Evolutionary conservation across 2,797 vertebrate species (phyloP).

Genomic region (Notolabrus celidotus): DNA sequence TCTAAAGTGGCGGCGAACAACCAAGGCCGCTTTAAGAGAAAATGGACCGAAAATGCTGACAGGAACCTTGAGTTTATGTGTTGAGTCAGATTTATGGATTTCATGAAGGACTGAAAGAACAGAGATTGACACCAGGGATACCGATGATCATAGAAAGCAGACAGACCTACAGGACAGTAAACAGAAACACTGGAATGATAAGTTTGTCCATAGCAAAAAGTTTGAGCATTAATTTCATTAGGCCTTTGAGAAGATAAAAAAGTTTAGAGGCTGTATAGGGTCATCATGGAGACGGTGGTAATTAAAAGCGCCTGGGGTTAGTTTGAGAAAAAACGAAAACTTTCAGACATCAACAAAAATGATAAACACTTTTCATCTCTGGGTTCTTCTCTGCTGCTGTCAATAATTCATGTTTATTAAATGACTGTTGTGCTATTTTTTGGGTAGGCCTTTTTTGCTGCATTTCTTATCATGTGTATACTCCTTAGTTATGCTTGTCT

Average conservation of each 20-base stretch:
- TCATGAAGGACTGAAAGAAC: neutral
- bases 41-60: neutral
- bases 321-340: slow-evolving; percentile 5
- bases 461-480: too few relatives aligned
- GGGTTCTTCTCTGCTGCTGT: neutral
- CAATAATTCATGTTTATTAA: neutral
- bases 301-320: neutral
- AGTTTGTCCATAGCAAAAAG: neutral
- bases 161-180: neutral
- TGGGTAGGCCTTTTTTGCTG: too few relatives aligned
- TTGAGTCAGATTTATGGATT: neutral
- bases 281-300: neutral
- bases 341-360: neutral
- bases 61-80: neutral
- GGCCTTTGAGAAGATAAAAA: neutral
- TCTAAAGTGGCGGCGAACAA: too few relatives aligned
- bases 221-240: neutral
- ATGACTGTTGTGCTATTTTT: too few relatives aligned
- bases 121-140: neutral
- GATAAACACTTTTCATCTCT: neutral
- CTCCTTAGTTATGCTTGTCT: too few relatives aligned
- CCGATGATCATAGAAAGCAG: neutral
- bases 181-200: neutral
- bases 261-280: neutral
- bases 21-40: neutral